Percentiles rank a stretch among this genome's conserved stretches.
Evolutionary conservation across 2,113 vertebrate species (phyloP).

Genomic region (Psittacara wagleri): DNA sequence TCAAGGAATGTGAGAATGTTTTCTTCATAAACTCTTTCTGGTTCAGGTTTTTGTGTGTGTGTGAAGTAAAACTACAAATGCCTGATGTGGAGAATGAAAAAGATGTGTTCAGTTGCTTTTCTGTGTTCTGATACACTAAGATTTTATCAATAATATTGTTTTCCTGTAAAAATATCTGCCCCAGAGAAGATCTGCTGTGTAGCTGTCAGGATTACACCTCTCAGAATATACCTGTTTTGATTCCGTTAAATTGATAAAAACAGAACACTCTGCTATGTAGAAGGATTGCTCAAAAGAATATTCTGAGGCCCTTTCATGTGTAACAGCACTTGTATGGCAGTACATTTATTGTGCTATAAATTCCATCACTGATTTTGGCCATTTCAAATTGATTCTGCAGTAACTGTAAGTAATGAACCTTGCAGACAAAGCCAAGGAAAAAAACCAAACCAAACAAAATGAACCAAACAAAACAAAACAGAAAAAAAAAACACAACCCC

Average conservation of each 20-base stretch:
- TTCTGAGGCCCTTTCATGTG: slow-evolving; percentile 65
- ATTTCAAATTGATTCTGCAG: slow-evolving; percentile 79
- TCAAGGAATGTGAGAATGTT: slow-evolving; percentile 23
- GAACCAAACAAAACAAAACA: background rate
- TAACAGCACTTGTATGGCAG: slow-evolving; percentile 66
- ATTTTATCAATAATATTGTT: slow-evolving; percentile 79
- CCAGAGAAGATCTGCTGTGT: slow-evolving; percentile 67
- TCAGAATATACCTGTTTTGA: slow-evolving; percentile 71
- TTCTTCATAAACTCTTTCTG: slow-evolving; percentile 29
- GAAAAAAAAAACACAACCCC: background rate
- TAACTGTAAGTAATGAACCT: slow-evolving; percentile 81
- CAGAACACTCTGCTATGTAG: slow-evolving; percentile 37
- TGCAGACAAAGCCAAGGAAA: slow-evolving; percentile 52
- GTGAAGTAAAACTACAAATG: slow-evolving; percentile 34
- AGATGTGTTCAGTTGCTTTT: slow-evolving; percentile 58
- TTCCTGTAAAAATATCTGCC: slow-evolving; percentile 70
- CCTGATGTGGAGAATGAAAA: slow-evolving; percentile 49
- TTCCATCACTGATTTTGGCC: slow-evolving; percentile 78
- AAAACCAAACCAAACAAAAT: background rate
- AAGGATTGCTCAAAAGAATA: slow-evolving; percentile 68
- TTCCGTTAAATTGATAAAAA: slow-evolving; percentile 74
- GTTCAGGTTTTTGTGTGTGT: background rate
- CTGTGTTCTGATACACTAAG: slow-evolving; percentile 68
- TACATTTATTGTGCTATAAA: slow-evolving; percentile 77
- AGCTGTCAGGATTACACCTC: slow-evolving; percentile 73